Evolutionary conservation across 1,140 invertebrate species (phyloP), one percentile per base, ranked within the genome.

Genomic region (Lordiphosa stackelbergi): DNA sequence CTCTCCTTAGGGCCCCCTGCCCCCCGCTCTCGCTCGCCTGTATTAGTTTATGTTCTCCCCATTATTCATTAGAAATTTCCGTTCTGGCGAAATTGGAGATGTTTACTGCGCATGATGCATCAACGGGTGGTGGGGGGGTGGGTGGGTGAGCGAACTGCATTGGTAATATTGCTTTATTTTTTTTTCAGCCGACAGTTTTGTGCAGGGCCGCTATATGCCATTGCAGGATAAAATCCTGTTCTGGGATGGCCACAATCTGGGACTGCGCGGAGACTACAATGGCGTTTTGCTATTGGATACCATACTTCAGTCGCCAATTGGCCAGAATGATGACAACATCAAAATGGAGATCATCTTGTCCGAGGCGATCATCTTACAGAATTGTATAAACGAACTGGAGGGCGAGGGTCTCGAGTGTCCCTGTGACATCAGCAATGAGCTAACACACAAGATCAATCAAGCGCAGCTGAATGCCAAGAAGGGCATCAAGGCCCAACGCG

Each of bases 281-380:
- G 95, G 96, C 58, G 95, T 97, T 12, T 88, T 97, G 37, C 88
- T 98, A 10, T 89, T 97, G 62, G 95, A 96, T 71, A 96, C 95
- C 16, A 94, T 95, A 65, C 89, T 97, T 36, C 96, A 97, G 88
- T 92, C 93, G 59, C 93, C 94, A 31, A 90, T 96, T 40, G 73
- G 83, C 5, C 91, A 91, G 64, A 89, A 91, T 35, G 94, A 95
- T 74, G 94, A 95, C 86, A 88, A 91, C 66, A 91, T 96, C 63
- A 94, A 92, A 86, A 88, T 97, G 61, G 96, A 97, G 88, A 89
- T 97, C 53, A 91, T 95, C 38, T 89, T 96, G 37, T 95, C 94
- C 19, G 96, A 98, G 92, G 95, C 95, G 45, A 91, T 93, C 61
- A 91, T 96, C 56, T 90, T 97, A 52, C 92, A 94, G 75, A 93